Conservation (phyloP, 2,797 vertebrate genomes). For the Muscicapa striata region DNA sequence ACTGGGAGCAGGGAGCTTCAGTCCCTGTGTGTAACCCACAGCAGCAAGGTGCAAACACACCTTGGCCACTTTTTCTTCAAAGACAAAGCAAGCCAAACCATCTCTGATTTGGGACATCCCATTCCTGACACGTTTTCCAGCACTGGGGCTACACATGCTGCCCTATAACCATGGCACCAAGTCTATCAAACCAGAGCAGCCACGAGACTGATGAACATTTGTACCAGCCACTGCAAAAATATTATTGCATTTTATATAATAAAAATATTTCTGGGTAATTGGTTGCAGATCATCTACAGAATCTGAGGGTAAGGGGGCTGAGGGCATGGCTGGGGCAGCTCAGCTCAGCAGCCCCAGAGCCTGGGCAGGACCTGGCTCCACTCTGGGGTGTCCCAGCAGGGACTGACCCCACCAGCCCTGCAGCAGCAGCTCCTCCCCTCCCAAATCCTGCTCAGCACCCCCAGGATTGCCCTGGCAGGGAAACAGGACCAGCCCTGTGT, state of each 20-base stretch:
- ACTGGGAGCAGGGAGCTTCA: neutral
- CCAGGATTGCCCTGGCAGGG: neutral
- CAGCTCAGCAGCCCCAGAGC: neutral
- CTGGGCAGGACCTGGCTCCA: accelerated
- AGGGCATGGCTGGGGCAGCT: neutral
- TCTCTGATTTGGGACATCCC: too few relatives aligned
- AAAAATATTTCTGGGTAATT: neutral
- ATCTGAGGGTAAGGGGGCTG: accelerated
- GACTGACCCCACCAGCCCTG: neutral
- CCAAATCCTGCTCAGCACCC: accelerated
- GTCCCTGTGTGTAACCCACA: accelerated
- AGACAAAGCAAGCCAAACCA: too few relatives aligned
- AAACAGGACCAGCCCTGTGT: accelerated
- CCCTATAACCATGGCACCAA: too few relatives aligned
- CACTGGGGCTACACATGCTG: too few relatives aligned
- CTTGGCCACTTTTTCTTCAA: too few relatives aligned
- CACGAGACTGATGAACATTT: too few relatives aligned
- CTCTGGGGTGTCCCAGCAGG: accelerated
- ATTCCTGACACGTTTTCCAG: too few relatives aligned
- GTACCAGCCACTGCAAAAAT: too few relatives aligned
- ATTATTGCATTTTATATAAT: too few relatives aligned
- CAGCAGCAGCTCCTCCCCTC: neutral
- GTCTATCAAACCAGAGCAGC: too few relatives aligned
- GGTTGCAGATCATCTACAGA: accelerated
- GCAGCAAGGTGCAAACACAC: neutral